Evolutionary conservation across 1,140 invertebrate genomes (phyloP), one percentile per base, ranked within the genome.

Genomic region (Cotesia chilonis): DNA sequence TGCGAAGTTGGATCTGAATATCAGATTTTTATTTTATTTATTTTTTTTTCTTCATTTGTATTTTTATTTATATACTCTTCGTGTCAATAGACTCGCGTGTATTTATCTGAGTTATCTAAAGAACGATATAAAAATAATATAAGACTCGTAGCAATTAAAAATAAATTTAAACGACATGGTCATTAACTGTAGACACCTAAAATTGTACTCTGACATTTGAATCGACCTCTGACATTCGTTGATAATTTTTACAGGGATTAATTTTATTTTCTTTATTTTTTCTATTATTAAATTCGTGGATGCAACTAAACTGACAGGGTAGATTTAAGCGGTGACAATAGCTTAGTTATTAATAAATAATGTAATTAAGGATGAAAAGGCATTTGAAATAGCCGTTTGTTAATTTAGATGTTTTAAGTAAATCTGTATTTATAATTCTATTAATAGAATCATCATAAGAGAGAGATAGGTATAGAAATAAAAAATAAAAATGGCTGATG

Each of bases 141-240:
- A 47, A 47, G 5, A 47, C 47, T 47, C 59, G 68, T 36, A 35
- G 41, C 28, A 69, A 59, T 20, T 55, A 60, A 5, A 59, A 64
- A 60, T 5, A 20, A 70, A 10, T 28, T 9, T 55, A 65, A 73
- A 66, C 12, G 61, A 67, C 17, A 76, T 83, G 77, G 76, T 83
- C 80, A 81, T 83, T 78, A 84, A 82, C 79, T 77, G 78, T 74
- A 52, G 14, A 66, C 67, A 70, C 79, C 81, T 82, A 82, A 85
- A 84, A 84, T 84, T 84, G 77, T 73, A 60, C 41, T 77, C 80
- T 78, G 81, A 85, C 79, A 80, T 81, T 84, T 82, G 74, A 68
- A 82, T 76, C 54, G 63, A 68, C 71, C 68, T 64, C 77, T 77
- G 77, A 76, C 72, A 74, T 84, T 81, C 84, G 82, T 84, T 82